Conservation (phyloP, 1,140 invertebrate genomes). For the Drosophila sechellia region DNA sequence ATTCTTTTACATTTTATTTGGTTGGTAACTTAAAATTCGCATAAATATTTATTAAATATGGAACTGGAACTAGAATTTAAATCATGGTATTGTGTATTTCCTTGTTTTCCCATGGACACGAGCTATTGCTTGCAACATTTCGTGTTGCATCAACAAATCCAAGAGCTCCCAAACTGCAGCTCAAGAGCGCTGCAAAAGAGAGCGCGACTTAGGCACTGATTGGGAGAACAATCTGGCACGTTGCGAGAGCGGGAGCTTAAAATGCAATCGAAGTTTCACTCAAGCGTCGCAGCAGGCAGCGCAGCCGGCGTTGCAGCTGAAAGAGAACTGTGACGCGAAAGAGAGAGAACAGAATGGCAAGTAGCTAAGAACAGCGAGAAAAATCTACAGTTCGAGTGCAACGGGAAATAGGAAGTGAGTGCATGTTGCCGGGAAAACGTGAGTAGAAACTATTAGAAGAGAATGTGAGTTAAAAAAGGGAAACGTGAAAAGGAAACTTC, state of each 20-base stretch:
- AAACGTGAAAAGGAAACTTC: background rate
- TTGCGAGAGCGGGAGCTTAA: background rate
- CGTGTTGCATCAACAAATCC: constrained; percentile 33
- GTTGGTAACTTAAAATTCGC: background rate
- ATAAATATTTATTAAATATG: too few species aligned
- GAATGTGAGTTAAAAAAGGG: background rate
- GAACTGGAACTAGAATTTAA: too few species aligned
- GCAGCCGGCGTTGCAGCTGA: constrained; percentile 30
- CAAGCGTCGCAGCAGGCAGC: constrained; percentile 20
- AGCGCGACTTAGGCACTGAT: constrained; percentile 1
- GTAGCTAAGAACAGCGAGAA: background rate
- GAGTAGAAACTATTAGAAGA: constrained; percentile 12
- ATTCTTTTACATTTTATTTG: background rate
- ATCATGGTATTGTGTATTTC: too few species aligned
- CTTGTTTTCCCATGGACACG: background rate
- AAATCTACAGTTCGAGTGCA: background rate
- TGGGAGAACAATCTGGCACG: background rate
- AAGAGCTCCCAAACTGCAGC: constrained; percentile 1
- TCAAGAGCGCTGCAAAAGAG: constrained; percentile 31
- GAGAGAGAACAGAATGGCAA: constrained; percentile 8
- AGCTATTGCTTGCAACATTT: constrained; percentile 26
- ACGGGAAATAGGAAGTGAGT: constrained; percentile 14
- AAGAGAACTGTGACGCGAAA: background rate
- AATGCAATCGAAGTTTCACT: constrained; percentile 31
- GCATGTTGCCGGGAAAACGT: background rate